A percentile compares a stretch with the other conserved stretches of the same genome.
Evolutionary conservation across 1,140 invertebrate species (phyloP).

Genomic region (Dinoponera quadriceps): DNA sequence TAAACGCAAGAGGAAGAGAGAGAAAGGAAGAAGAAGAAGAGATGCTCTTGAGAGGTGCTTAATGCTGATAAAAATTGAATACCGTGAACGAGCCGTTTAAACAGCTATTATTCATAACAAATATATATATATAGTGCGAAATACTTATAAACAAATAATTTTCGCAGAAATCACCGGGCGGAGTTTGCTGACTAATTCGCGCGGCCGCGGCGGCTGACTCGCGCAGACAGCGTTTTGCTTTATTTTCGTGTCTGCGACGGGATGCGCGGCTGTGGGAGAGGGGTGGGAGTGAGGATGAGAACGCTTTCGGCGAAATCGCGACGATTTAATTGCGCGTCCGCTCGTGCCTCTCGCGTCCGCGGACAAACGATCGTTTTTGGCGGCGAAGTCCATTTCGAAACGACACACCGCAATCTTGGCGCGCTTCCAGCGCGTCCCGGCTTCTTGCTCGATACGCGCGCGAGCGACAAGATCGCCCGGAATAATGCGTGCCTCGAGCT

Average conservation of each 20-base stretch:
- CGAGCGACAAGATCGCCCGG: conserved; percentile 32
- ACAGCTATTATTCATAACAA: no score
- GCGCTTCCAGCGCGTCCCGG: conserved; percentile 44
- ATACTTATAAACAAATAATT: neutral
- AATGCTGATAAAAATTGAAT: no score
- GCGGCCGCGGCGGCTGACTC: neutral
- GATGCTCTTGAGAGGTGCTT: no score
- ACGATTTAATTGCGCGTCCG: conserved; percentile 40
- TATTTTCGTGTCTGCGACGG: conserved; percentile 1
- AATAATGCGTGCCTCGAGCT: conserved; percentile 43
- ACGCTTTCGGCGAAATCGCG: conserved; percentile 36
- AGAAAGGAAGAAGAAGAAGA: neutral
- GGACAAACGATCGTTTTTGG: conserved; percentile 55
- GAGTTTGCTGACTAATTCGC: neutral
- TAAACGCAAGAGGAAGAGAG: conserved; percentile 15
- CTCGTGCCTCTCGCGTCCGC: conserved; percentile 9
- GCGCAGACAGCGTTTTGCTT: conserved; percentile 1
- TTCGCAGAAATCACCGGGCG: neutral
- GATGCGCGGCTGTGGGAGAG: neutral
- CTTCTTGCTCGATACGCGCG: conserved; percentile 29
- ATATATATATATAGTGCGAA: no score
- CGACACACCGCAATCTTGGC: conserved; percentile 44
- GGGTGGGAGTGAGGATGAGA: neutral
- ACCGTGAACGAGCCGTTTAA: no score
- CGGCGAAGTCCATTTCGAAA: conserved; percentile 46